Evolutionary conservation across 2,888 invertebrate species (phyloP).

Genomic region (Agrypnus murinus): DNA sequence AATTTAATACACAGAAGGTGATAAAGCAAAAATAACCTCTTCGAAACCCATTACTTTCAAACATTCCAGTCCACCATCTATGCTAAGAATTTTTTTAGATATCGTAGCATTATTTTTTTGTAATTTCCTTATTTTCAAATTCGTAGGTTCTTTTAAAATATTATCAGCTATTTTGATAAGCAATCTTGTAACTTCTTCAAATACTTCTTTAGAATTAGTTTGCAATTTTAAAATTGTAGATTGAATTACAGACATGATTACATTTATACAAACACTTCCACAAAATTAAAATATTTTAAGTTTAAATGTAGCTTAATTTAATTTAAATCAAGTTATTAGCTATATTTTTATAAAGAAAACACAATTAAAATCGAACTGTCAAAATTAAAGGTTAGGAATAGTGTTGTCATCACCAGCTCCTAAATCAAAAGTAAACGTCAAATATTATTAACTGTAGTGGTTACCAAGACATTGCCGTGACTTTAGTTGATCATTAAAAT

Average conservation of each 20-base stretch:
- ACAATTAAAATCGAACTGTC: too few species aligned
- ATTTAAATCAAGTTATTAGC: too few species aligned
- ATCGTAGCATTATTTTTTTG: conserved; percentile 63
- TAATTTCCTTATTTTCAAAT: conserved; percentile 61
- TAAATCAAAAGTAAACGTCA: too few species aligned
- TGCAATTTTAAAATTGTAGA: conserved; percentile 16
- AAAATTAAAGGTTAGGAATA: too few species aligned
- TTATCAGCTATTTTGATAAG: conserved; percentile 64
- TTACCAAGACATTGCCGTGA: too few species aligned
- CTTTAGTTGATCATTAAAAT: too few species aligned
- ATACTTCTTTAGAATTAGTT: conserved; percentile 31
- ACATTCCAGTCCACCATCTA: conserved; percentile 62
- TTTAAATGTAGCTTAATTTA: too few species aligned
- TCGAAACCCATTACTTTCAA: conserved; percentile 65
- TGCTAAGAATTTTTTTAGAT: conserved; percentile 59
- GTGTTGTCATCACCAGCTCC: too few species aligned
- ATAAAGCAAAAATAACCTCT: conserved; percentile 61
- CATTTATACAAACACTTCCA: not conserved
- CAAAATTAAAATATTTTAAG: too few species aligned
- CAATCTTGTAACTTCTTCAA: conserved; percentile 38
- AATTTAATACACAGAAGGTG: conserved; percentile 1
- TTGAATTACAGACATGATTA: conserved; percentile 19
- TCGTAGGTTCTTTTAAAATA: conserved; percentile 62
- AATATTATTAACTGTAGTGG: too few species aligned
- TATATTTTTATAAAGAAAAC: too few species aligned